phyloP scores from a whole-genome alignment of 2,888 invertebrate genomes.

The Mythimna vitellina region DNA sequence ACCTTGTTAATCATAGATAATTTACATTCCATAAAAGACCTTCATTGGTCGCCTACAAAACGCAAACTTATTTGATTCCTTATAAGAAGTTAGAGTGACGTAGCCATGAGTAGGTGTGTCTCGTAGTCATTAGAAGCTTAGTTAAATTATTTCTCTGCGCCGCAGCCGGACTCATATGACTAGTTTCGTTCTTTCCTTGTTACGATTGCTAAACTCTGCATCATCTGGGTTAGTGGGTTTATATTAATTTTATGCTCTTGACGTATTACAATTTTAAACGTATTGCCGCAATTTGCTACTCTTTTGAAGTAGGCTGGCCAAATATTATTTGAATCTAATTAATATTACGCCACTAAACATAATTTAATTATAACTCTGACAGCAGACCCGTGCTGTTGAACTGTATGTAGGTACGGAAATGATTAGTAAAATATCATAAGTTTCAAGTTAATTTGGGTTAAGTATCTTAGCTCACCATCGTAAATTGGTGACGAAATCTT shows the following conservation, averaged over 20 bases:
- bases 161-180: conserved; percentile 18
- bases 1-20: conserved; percentile 75
- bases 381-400: neutral
- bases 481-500: neutral
- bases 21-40: conserved; percentile 69
- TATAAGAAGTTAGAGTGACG: conserved; percentile 41
- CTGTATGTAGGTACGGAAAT: conserved; percentile 1
- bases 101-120: conserved; percentile 40
- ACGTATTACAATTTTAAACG: conserved; percentile 59
- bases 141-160: conserved; percentile 29
- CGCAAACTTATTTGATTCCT: conserved; percentile 39
- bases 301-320: conserved; percentile 55
- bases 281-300: conserved; percentile 55
- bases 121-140: conserved; percentile 37
- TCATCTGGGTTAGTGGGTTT: conserved; percentile 75
- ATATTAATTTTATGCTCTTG: conserved; percentile 64
- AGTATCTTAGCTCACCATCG: neutral
- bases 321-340: conserved; percentile 31
- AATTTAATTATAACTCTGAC: neutral
- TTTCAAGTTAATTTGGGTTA: conserved; percentile 22
- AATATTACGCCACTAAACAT: conserved; percentile 20
- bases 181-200: conserved; percentile 54
- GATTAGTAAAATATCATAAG: conserved; percentile 9
- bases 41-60: conserved; percentile 63
- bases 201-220: conserved; percentile 63